These are phyloP conservation scores for Drosophila watanabei DNA, from an alignment of 1,140 invertebrate species.

Conservation along the genomic window DNA sequence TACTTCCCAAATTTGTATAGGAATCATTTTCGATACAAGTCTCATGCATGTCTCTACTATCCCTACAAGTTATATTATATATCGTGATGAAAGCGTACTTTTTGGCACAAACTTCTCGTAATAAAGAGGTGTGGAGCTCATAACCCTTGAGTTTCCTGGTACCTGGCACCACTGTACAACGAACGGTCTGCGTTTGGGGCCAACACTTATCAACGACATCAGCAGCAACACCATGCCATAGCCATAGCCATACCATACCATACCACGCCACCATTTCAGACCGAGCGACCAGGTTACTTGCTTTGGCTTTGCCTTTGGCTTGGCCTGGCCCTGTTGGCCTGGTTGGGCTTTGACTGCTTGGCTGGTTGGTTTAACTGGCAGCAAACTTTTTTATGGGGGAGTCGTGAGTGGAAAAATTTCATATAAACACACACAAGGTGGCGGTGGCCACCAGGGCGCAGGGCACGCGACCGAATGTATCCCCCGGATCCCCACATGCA, in stretches of 20 bases:
- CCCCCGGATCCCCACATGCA: slow-evolving; percentile 43
- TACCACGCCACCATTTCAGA: slow-evolving; percentile 21
- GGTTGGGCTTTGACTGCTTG: slow-evolving; percentile 47
- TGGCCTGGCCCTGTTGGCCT: slow-evolving; percentile 52
- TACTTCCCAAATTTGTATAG: not conserved
- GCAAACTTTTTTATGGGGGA: slow-evolving; percentile 68
- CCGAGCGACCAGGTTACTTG: slow-evolving; percentile 50
- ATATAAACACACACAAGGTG: slow-evolving; percentile 74
- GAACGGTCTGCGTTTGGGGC: slow-evolving; percentile 60
- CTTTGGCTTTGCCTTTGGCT: slow-evolving; percentile 25
- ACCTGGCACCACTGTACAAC: slow-evolving; percentile 57
- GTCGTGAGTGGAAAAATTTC: slow-evolving; percentile 83
- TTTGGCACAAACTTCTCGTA: slow-evolving; percentile 4
- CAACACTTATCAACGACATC: slow-evolving; percentile 82
- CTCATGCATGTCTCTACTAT: not conserved
- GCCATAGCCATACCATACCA: slow-evolving; percentile 1
- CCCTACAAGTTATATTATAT: not conserved
- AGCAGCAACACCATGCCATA: slow-evolving; percentile 58
- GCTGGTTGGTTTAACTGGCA: slow-evolving; percentile 67
- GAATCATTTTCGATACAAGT: not conserved
- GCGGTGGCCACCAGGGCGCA: slow-evolving; percentile 48
- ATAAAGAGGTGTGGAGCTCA: slow-evolving; percentile 16
- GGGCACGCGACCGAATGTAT: slow-evolving; percentile 73
- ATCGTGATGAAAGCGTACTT: not conserved
- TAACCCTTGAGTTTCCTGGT: slow-evolving; percentile 18